Evolutionary conservation across 2,888 invertebrate species (phyloP), one percentile per base, ranked within the genome.

Genomic region (Pseudococcus viburni): DNA sequence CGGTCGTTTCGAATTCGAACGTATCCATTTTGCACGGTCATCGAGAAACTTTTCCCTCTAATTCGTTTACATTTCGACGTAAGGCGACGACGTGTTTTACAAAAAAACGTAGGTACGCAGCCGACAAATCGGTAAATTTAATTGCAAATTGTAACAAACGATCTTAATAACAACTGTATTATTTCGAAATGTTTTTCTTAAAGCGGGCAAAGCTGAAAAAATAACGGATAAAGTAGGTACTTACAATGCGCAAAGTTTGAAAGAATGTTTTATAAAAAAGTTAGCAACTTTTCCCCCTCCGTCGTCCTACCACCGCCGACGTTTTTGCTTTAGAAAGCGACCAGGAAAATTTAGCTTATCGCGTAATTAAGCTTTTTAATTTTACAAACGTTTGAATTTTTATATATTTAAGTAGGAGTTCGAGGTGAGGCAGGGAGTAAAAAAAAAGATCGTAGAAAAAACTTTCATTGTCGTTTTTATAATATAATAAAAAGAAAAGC

Each of bases 301-400:
- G 11, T 17, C 55, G 12, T 5, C 48, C 48, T 51, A 12, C 48
- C 15, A 51, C 48, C 15, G 48, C n/a, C 26, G 26, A 33, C 26
- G 26, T 55, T 42, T 42, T 42, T 42, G 55, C n/a, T 55, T 73
- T 11, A 26, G 26, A 73, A 73, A 73, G 73, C 22, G 73, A 73
- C 73, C 73, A 73, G 73, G 22, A 73, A 73, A 73, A 73, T 73
- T 73, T 26, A 73, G 73, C 73, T 73, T 73, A 73, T 73, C 73
- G 73, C 73, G 73, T 73, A 73, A 73, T 73, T 73, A 73, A 73
- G 73, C 73, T 73, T 73, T 73, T 73, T 73, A 73, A 73, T 33
- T 73, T 73, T 73, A 73, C 73, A 73, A 73, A 73, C 73, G 73
- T 73, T 33, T 33, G 73, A 73, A 73, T 73, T 73, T 73, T 73